phyloP scores from a whole-genome alignment of 2,888 invertebrate species.

The Pammene aurita region DNA sequence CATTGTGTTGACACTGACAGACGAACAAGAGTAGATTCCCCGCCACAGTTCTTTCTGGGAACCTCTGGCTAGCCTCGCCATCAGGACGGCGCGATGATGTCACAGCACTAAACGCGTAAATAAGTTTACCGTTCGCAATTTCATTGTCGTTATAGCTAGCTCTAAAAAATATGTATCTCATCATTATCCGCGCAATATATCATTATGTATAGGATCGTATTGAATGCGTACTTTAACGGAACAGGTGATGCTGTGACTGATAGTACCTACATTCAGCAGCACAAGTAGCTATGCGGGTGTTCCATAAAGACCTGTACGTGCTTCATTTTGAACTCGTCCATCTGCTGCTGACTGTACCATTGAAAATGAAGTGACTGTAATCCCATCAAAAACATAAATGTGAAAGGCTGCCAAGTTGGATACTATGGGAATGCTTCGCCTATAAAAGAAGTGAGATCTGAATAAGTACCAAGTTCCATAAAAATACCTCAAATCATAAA shows the following conservation, averaged over 20 bases:
- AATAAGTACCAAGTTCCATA: too few relatives aligned
- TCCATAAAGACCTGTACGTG: too few relatives aligned
- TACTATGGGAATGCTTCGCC: too few relatives aligned
- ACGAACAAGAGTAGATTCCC: too few relatives aligned
- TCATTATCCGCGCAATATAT: constrained; percentile 6
- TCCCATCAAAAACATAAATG: too few relatives aligned
- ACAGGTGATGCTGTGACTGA: constrained; percentile 1
- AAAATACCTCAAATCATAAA: too few relatives aligned
- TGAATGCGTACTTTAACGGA: constrained; percentile 13
- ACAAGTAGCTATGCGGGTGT: too few relatives aligned
- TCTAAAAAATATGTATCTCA: constrained; percentile 2
- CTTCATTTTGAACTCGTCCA: too few relatives aligned
- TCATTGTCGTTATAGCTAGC: constrained; percentile 5
- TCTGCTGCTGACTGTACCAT: neutral
- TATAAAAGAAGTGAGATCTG: too few relatives aligned
- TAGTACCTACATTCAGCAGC: neutral
- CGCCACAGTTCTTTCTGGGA: too few relatives aligned
- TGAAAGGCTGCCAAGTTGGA: too few relatives aligned
- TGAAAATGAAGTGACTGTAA: neutral
- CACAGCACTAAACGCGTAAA: neutral
- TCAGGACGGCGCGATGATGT: neutral
- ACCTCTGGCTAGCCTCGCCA: neutral
- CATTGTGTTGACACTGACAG: too few relatives aligned
- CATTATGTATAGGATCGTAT: neutral
- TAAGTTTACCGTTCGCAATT: constrained; percentile 12